Evolutionary conservation across 2,888 invertebrate genomes (phyloP), one percentile per base, ranked within the genome.

Genomic region (Microdon myrmicae): DNA sequence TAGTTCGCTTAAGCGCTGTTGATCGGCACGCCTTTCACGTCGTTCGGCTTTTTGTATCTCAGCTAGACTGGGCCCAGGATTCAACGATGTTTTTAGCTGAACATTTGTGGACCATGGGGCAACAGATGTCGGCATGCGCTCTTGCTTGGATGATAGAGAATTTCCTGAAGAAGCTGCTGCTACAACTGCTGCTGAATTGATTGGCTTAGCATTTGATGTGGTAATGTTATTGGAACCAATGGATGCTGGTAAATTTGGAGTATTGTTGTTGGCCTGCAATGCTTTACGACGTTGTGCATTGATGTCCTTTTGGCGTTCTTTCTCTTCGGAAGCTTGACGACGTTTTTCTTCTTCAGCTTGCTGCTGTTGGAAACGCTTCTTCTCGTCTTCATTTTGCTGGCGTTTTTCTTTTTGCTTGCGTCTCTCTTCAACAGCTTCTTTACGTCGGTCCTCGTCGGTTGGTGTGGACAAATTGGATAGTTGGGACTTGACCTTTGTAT

Each of bases 31-130:
- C 3, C 80, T 73, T 41, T 79, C 79, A 3, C 78, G 75, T 1
- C 78, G 71, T 56, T 80, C 80, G 0, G 79, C 78, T 38, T 79
- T 80, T 68, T 84, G 84, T 38, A 84, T 84, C 60, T 84, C 84
- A 1, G 82, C 81, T 47, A 84, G 72, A 59, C 82, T 83, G 14
- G 82, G 75, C 3, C 80, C 80, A 4, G 73, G 68, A 5, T 55
- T 68, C 4, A 71, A 53, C 2, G 70, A 35, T 13, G 35, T 39
- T 25, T 64, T 45, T 9, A 69, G 44, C 3, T 68, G 26, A 4
- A 49, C 58, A 1, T 67, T 66, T 6, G 61, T 68, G 0, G 78
- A 78, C 80, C 79, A 80, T 1, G 79, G 80, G 0, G 80, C 80
- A 23, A 79, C 58, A 0, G 79, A 79, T 2, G 74, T 32, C 16